Percentiles rank a stretch among this genome's conserved stretches.
phyloP scores from a whole-genome alignment of 2,888 invertebrate species.

The Bellardia pandia region DNA sequence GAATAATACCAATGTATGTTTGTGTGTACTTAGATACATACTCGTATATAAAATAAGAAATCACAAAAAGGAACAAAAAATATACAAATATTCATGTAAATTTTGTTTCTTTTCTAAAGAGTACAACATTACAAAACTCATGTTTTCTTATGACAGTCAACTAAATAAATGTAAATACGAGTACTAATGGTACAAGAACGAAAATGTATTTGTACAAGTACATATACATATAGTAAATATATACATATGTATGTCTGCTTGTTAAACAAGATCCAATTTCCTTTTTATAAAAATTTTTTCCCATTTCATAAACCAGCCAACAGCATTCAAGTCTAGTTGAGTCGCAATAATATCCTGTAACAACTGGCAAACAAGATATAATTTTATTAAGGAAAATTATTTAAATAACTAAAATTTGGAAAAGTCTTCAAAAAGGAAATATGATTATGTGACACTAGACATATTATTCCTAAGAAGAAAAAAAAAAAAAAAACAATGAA shows the following conservation, averaged over 20 bases:
- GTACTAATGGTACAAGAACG: neutral
- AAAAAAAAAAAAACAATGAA: neutral
- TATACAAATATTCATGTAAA: neutral
- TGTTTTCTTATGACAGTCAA: conserved; percentile 14
- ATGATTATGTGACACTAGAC: conserved; percentile 50
- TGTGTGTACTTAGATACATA: conserved; percentile 2
- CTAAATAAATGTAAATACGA: conserved; percentile 7
- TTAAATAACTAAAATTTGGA: conserved; percentile 32
- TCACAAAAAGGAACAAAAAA: conserved; percentile 12
- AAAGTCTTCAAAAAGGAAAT: conserved; percentile 45
- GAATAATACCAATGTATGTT: conserved; percentile 2
- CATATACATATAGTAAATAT: neutral
- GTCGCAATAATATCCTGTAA: conserved; percentile 80
- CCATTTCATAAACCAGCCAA: conserved; percentile 29
- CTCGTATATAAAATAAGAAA: conserved; percentile 23
- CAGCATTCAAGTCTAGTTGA: conserved; percentile 25
- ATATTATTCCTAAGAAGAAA: conserved; percentile 18
- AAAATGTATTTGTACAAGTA: neutral
- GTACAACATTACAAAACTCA: conserved; percentile 7
- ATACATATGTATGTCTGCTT: neutral
- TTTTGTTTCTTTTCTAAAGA: neutral
- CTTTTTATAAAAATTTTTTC: conserved; percentile 50
- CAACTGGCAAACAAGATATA: conserved; percentile 62
- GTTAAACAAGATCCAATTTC: conserved; percentile 64
- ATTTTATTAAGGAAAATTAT: conserved; percentile 34